Base-by-base conservation (phyloP, 1,140 invertebrate species). In the Aphis gossypii region DNA sequence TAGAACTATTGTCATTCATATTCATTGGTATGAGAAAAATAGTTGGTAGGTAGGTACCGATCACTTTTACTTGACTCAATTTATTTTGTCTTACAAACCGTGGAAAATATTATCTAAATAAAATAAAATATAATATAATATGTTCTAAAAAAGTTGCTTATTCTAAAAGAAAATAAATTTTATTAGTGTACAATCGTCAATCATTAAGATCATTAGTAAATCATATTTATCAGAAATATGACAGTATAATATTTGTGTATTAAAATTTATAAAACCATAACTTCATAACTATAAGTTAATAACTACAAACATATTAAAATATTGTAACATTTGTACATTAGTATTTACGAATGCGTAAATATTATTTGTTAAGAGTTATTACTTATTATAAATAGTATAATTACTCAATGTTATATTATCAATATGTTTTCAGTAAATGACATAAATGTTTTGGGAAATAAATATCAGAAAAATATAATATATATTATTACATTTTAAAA, bases 1-100 rank as follows among this genome's bases (percentile, higher is more conserved):
- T n/a, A 87, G 6, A 88, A 88, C 20, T 23, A n/a, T 21, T 48
- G n/a, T 88, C 86, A 54, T 89, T 89, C 46, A 51, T 89, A 89
- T 89, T 89, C 35, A 14, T 23, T 89, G 5, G n/a, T 89, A 89
- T 54, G n/a, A 88, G 14, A 87, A 87, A 87, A 35, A 87, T 46
- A 88, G 20, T 20, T 41, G 23, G 41, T 84, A 87, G 23, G 41
- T 84, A 87, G 38, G 21, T 87, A 51, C 46, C 86, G 48, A 87
- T n/a, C 44, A 88, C 25, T 87, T 87, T 87, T 48, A 41, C 44
- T 87, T 48, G 44, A n/a, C 7, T 84, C 20, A 20, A 82, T 82
- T 82, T 82, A 21, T 82, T 82, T 38, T 82, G 76, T 35, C 21
- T 38, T 6, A 82, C 25, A 30, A 68, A 68, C 30, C 25, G 25